phyloP scores from a whole-genome alignment of 2,797 vertebrate species.

The Oryzias dopingdopingensis region DNA sequence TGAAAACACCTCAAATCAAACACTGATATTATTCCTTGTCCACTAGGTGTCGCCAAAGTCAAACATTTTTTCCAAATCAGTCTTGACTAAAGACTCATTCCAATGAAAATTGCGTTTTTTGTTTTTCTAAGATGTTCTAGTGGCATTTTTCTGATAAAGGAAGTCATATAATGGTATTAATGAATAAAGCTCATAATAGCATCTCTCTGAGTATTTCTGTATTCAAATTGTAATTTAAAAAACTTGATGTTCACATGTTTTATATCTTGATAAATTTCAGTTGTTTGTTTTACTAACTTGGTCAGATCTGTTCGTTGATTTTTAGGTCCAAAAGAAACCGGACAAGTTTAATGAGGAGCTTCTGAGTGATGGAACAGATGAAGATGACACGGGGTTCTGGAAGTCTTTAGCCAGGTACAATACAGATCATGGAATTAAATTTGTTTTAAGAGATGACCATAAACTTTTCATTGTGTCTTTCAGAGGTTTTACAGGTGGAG shows the following conservation, averaged over 20 bases:
- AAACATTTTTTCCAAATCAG: neutral
- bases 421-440: too few species aligned
- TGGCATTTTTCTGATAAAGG: too few species aligned
- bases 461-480: slow-evolving; percentile 10
- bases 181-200: too few species aligned
- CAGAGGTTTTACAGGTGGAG: slow-evolving; percentile 91
- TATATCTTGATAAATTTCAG: neutral
- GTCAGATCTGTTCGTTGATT: slow-evolving; percentile 6
- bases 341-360: slow-evolving; percentile 95
- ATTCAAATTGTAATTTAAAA: neutral
- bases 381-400: slow-evolving; percentile 94
- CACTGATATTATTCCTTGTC: neutral
- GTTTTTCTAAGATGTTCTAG: too few species aligned
- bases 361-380: slow-evolving; percentile 86
- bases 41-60: slow-evolving; percentile 4
- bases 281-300: neutral
- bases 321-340: slow-evolving; percentile 95
- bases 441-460: too few species aligned
- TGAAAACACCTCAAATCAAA: neutral
- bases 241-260: neutral
- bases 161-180: too few species aligned
- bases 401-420: slow-evolving; percentile 89
- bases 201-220: neutral
- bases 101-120: too few species aligned
- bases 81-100: too few species aligned